phyloP scores from a whole-genome alignment of 2,888 invertebrate genomes.

The Meloe dianella region DNA sequence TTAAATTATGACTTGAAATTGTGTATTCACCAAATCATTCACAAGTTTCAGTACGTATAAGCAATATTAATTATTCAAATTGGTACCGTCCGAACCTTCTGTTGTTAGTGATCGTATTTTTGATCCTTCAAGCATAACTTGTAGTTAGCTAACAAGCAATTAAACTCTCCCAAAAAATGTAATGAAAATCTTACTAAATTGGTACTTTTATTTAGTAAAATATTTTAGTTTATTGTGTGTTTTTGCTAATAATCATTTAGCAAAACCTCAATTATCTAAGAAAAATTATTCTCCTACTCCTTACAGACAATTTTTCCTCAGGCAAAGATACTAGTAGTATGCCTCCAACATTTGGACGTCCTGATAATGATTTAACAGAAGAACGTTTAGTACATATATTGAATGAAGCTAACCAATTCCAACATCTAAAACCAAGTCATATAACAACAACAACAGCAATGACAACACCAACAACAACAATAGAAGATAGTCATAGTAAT shows the following conservation, averaged over 20 bases:
- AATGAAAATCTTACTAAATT: background rate
- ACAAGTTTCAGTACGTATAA: no score
- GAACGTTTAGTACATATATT: conserved; percentile 93
- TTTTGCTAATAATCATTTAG: conserved; percentile 28
- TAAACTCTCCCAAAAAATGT: background rate
- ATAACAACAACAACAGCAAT: conserved; percentile 45
- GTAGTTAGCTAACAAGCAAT: background rate
- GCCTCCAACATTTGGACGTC: conserved; percentile 74
- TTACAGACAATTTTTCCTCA: conserved; percentile 63
- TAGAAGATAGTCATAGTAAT: conserved; percentile 74
- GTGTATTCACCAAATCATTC: no score
- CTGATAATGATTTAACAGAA: conserved; percentile 80
- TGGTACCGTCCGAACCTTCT: no score
- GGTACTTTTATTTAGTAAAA: background rate
- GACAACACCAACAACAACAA: conserved; percentile 47
- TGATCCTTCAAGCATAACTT: background rate
- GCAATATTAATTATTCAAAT: no score
- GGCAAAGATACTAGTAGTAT: conserved; percentile 85
- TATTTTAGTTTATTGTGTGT: conserved; percentile 4
- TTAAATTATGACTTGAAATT: no score
- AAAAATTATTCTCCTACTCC: conserved; percentile 38
- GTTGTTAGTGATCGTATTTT: no score
- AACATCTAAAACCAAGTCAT: conserved; percentile 67
- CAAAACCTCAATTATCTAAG: conserved; percentile 30
- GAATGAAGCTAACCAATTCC: conserved; percentile 86